Evolutionary conservation across 2,888 invertebrate genomes (phyloP), one percentile per base, ranked within the genome.

Genomic region (Agapetus fuscipes): DNA sequence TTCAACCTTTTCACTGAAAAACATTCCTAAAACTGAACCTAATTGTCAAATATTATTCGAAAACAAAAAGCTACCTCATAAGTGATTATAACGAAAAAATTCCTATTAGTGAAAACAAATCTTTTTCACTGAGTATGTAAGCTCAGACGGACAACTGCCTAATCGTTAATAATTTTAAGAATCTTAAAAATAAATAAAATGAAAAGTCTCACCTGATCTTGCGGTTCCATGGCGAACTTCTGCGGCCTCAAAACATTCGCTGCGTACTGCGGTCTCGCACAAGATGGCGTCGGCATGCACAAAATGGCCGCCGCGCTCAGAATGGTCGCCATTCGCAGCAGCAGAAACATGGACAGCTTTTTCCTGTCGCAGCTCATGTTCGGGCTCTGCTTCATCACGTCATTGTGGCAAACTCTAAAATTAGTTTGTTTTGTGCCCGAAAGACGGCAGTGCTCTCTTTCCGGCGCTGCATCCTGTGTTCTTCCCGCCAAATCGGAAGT

Each of bases 221-320:
- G 82, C 2, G 95, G 95, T 58, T 94, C 87, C 75, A 87, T 85
- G 17, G 87, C 85, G 61, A 95, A 94, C 60, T 83, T 79, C 66
- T 95, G 94, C 54, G 78, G 31, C 3, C 29, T 26, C 26, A 33
- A 31, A 9, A 32, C 34, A 14, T 37, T 43, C 10, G 31, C 44
- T 15, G 6, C 14, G 9, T 34, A 25, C 17, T 37, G 46, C 28
- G 33, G 39, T 20, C 25, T 16, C 11, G 14, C 29, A 20, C 28
- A 13, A 14, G 17, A 28, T 17, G 30, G 34, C 35, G 14, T 12
- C 20, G 5, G 20, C 16, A 14, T 17, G 11, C 16, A 17, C 29
- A 45, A 28, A 14, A 45, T 30, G 29, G 34, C 35, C 9, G 28
- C 14, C 15, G 30, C 15, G 30, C 16, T 10, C 11, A 20, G 20